These are phyloP conservation scores for Aradus depressus DNA, from an alignment of 2,888 invertebrate species.

Conservation along the genomic window DNA sequence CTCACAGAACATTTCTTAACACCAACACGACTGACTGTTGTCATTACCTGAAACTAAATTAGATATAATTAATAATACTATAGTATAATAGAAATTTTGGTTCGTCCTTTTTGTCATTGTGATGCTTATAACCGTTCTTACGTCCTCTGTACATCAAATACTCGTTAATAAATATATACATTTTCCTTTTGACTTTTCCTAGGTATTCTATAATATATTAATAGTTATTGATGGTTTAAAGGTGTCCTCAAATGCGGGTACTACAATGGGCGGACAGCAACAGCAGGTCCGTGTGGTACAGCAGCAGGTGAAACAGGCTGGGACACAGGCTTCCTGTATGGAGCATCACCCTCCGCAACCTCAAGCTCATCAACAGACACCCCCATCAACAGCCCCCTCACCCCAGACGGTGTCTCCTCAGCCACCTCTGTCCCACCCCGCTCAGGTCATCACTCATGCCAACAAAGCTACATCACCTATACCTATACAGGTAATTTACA, in stretches of 20 bases:
- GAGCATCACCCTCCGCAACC: neutral
- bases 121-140: no score
- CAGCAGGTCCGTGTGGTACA: no score
- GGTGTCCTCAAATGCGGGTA: neutral
- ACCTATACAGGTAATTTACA: slow-evolving; percentile 33
- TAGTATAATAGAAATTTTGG: no score
- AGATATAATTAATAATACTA: no score
- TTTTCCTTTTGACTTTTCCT: no score
- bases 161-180: no score
- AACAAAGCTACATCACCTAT: slow-evolving; percentile 34
- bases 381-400: slow-evolving; percentile 8
- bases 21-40: no score
- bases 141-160: no score
- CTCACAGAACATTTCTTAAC: no score
- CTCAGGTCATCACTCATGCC: slow-evolving; percentile 20
- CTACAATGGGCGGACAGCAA: neutral
- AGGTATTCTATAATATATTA: no score
- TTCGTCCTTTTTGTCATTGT: no score
- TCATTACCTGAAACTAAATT: no score
- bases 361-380: neutral
- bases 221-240: neutral
- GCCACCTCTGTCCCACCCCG: slow-evolving; percentile 4
- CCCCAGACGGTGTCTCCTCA: slow-evolving; percentile 1
- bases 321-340: neutral
- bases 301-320: neutral